phyloP scores from a whole-genome alignment of 2,888 invertebrate species.

The Mythimna pallens region DNA sequence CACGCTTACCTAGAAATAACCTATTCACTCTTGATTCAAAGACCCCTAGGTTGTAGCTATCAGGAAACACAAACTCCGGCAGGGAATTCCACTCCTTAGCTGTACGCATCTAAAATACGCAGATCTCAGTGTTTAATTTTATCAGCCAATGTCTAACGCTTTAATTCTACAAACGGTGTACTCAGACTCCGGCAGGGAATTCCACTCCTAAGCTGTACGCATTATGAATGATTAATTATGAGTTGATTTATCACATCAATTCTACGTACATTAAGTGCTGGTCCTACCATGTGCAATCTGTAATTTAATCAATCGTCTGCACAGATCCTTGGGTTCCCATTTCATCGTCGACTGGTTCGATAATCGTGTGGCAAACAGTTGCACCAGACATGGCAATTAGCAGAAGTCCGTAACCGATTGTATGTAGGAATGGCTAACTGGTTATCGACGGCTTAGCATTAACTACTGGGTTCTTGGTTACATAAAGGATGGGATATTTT shows the following conservation, averaged over 20 bases:
- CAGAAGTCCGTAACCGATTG: conserved; percentile 37
- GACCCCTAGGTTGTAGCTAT: too few species aligned
- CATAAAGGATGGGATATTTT: background rate
- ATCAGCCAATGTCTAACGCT: too few species aligned
- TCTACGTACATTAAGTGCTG: background rate
- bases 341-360: conserved; percentile 28
- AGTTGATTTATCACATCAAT: background rate
- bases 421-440: background rate
- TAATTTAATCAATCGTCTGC: conserved; percentile 40
- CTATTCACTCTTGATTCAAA: too few species aligned
- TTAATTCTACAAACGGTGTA: too few species aligned
- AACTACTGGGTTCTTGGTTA: background rate
- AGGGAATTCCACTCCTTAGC: too few species aligned
- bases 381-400: conserved; percentile 41
- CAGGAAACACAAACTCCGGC: too few species aligned
- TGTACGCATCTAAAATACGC: too few species aligned
- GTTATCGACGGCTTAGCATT: conserved; percentile 10
- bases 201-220: too few species aligned
- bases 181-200: too few species aligned
- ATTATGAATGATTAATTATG: too few species aligned
- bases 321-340: conserved; percentile 30
- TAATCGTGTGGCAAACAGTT: conserved; percentile 42
- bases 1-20: too few species aligned
- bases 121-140: too few species aligned
- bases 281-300: background rate